These are phyloP conservation scores for Procapra przewalskii DNA, from an alignment of 2,113 vertebrate species.

Conservation along the genomic window DNA sequence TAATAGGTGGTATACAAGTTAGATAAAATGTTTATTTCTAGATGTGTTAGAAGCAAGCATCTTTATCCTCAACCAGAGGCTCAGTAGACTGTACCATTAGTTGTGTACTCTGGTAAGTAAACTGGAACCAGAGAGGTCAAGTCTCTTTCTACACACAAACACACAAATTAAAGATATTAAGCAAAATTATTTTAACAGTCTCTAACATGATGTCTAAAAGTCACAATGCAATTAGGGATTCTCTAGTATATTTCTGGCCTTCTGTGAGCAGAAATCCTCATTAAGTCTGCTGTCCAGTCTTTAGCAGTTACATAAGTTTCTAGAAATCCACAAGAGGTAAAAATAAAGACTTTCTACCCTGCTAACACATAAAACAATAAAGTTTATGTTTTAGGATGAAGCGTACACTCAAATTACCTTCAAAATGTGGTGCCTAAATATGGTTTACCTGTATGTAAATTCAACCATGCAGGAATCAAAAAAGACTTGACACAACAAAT, in stretches of 20 bases:
- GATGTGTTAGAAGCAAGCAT: not conserved
- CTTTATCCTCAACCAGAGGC: not conserved
- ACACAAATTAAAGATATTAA: not conserved
- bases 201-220: not conserved
- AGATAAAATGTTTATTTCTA: not conserved
- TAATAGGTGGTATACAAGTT: not conserved
- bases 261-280: constrained; percentile 15
- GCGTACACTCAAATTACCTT: not conserved
- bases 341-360: not conserved
- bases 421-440: not conserved
- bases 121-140: not conserved
- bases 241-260: not conserved
- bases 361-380: not conserved
- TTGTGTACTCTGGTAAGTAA: not conserved
- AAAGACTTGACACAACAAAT: not conserved
- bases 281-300: not conserved
- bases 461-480: not conserved
- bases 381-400: not conserved
- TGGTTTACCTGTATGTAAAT: not conserved
- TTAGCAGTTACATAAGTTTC: not conserved
- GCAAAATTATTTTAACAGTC: constrained; percentile 6
- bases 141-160: not conserved
- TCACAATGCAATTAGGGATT: not conserved
- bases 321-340: not conserved
- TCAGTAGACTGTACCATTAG: not conserved